Evolutionary conservation across 2,888 invertebrate genomes (phyloP).

Genomic region (Seira ritae): DNA sequence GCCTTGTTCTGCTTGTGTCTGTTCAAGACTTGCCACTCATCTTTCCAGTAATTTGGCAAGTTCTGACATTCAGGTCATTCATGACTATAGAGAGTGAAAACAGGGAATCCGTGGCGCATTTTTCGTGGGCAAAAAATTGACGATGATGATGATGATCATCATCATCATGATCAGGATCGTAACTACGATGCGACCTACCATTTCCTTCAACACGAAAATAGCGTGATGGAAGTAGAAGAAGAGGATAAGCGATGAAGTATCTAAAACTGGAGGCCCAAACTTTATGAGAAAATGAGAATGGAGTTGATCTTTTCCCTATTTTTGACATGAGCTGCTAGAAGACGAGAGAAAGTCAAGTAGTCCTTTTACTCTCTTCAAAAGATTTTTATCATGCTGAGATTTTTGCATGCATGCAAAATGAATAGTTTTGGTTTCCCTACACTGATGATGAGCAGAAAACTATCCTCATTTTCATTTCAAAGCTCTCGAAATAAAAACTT

Average conservation of each 20-base stretch:
- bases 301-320: constrained; percentile 47
- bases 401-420: constrained; percentile 48
- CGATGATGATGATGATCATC: too few relatives aligned
- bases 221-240: not conserved
- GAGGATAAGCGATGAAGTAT: constrained; percentile 13
- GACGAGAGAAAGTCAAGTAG: constrained; percentile 58
- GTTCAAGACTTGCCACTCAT: constrained; percentile 65
- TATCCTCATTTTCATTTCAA: constrained; percentile 62
- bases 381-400: constrained; percentile 46
- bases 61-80: constrained; percentile 62
- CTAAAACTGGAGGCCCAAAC: not conserved
- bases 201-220: not conserved
- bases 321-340: constrained; percentile 48
- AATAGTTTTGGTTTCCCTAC: constrained; percentile 34
- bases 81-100: constrained; percentile 36
- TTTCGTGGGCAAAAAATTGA: not conserved
- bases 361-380: constrained; percentile 41
- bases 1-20: constrained; percentile 25
- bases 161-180: too few relatives aligned
- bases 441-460: constrained; percentile 40
- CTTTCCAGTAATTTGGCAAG: constrained; percentile 62
- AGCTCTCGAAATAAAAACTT: constrained; percentile 54
- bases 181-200: not conserved
- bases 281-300: constrained; percentile 27
- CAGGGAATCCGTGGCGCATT: not conserved